phyloP scores from a whole-genome alignment of 2,888 invertebrate species.

The Marasmarcha lunaedactyla region DNA sequence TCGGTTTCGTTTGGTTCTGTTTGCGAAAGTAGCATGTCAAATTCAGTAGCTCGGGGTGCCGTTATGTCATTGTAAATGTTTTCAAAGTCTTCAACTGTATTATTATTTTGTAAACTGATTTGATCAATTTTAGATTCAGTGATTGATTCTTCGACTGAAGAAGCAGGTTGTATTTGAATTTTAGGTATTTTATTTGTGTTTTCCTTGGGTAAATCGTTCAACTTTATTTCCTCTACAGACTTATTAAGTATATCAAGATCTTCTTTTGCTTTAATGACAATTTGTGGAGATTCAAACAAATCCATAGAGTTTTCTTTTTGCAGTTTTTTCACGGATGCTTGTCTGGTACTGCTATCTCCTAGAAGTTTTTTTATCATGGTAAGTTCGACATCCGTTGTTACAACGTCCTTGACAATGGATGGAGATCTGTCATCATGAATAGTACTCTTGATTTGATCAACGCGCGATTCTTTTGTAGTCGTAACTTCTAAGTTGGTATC shows the following conservation, averaged over 20 bases:
- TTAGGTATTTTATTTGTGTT: slow-evolving; percentile 8
- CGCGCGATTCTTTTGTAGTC: slow-evolving; percentile 15
- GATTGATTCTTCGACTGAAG: slow-evolving; percentile 10
- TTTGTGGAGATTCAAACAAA: slow-evolving; percentile 28
- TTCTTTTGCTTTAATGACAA: slow-evolving; percentile 16
- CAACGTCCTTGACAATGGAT: slow-evolving; percentile 40
- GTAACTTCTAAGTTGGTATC: slow-evolving; percentile 15
- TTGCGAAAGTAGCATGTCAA: slow-evolving; percentile 36
- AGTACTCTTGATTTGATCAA: slow-evolving; percentile 7
- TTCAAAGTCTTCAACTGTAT: slow-evolving; percentile 49
- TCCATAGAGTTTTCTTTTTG: slow-evolving; percentile 41
- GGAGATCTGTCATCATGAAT: slow-evolving; percentile 33
- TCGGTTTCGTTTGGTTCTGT: not conserved
- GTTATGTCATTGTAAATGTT: slow-evolving; percentile 46
- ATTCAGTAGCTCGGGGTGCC: slow-evolving; percentile 42
- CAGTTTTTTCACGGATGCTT: slow-evolving; percentile 22
- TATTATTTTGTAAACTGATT: slow-evolving; percentile 18
- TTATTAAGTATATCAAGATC: slow-evolving; percentile 17
- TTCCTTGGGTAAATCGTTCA: slow-evolving; percentile 9
- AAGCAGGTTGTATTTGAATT: slow-evolving; percentile 13
- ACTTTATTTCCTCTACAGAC: slow-evolving; percentile 25
- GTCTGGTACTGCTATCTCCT: slow-evolving; percentile 35
- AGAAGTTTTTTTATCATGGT: slow-evolving; percentile 39
- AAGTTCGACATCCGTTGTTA: slow-evolving; percentile 27
- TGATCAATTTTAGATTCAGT: slow-evolving; percentile 7